Conservation (phyloP, 2,888 invertebrate genomes). For the Latrodectus elegans region DNA sequence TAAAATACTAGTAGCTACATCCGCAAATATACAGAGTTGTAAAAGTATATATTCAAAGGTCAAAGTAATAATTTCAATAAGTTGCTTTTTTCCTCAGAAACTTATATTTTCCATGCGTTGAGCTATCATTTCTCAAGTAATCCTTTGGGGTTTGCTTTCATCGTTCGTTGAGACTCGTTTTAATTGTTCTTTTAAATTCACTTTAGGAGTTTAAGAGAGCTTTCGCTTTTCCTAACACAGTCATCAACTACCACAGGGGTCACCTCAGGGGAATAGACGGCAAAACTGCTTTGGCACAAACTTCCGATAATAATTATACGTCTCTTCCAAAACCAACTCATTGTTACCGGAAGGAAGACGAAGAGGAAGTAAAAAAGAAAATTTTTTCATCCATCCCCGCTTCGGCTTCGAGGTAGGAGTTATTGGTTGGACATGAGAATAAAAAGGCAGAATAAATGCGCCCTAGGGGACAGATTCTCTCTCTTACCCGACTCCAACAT, state of each 20-base stretch:
- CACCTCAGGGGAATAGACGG: slow-evolving; percentile 21
- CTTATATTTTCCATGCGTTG: not conserved
- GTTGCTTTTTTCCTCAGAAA: too few relatives aligned
- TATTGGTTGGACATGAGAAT: slow-evolving; percentile 49
- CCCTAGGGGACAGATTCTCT: slow-evolving; percentile 39
- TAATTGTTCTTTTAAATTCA: slow-evolving; percentile 51
- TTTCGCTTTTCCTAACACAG: slow-evolving; percentile 23
- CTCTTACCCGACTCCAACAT: slow-evolving; percentile 28
- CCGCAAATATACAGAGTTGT: too few relatives aligned
- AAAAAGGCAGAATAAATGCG: slow-evolving; percentile 53
- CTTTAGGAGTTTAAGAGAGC: slow-evolving; percentile 23
- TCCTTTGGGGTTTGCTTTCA: not conserved
- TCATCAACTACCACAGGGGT: slow-evolving; percentile 32
- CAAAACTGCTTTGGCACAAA: slow-evolving; percentile 43
- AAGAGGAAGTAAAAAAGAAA: slow-evolving; percentile 9
- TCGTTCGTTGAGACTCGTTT: slow-evolving; percentile 4
- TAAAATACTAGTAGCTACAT: too few relatives aligned
- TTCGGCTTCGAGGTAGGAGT: slow-evolving; percentile 27
- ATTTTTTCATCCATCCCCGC: not conserved
- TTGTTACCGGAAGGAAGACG: slow-evolving; percentile 48
- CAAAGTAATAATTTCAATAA: too few relatives aligned
- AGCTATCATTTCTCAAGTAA: not conserved
- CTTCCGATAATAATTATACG: slow-evolving; percentile 60
- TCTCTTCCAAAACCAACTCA: slow-evolving; percentile 48
- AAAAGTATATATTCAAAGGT: too few relatives aligned